Base-by-base conservation (phyloP, 92 coral and sea anemone species). In the Actinernus sp. region DNA sequence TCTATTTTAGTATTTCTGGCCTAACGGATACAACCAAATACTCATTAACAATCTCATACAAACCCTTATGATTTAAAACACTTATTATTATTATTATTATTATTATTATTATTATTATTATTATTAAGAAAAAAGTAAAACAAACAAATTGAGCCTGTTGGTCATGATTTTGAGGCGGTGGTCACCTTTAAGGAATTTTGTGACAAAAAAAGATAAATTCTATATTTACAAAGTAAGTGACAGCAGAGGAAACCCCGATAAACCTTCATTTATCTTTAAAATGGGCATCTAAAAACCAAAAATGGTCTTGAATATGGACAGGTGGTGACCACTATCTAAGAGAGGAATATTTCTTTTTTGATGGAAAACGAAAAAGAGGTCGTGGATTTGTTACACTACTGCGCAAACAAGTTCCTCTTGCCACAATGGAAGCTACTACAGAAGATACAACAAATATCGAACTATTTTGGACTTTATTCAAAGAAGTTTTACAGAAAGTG, bases 381-480 rank as follows among this genome's bases (percentile, higher is more conserved):
- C 16, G 31, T 10, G 73, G 82, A 2, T 74, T 37, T 58, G 55
- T 54, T 2, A 80, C 87, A 4, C 34, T 81, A 12, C 70, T 72
- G 18, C 41, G 75, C 18, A 73, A 64, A 40, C 82, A 81, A 25
- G 45, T 72, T 19, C 1, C 45, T 14, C 29, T 71, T 45, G 80
- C 81, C 11, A 59, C 28, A 10, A 73, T 64, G 88, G 69, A 72
- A 26, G 54, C 74, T 13, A 58, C 55, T 38, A 43, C 26, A 21
- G 88, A 81, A 60, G 16, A 73, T 49, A 73, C 62, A 4, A 39
- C 17, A 44, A 81, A 73, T 32, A 54, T 73, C 3, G 63, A 56
- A 19, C 43, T 78, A 22, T 85, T 85, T 36, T 85, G 86, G 78
- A 53, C 61, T 0, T 47, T 85, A 28, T 65, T 85, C 25, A 85